Evolutionary conservation across 2,113 vertebrate species (phyloP), one percentile per base, ranked within the genome.

Genomic region (Apodemus speciosus): DNA sequence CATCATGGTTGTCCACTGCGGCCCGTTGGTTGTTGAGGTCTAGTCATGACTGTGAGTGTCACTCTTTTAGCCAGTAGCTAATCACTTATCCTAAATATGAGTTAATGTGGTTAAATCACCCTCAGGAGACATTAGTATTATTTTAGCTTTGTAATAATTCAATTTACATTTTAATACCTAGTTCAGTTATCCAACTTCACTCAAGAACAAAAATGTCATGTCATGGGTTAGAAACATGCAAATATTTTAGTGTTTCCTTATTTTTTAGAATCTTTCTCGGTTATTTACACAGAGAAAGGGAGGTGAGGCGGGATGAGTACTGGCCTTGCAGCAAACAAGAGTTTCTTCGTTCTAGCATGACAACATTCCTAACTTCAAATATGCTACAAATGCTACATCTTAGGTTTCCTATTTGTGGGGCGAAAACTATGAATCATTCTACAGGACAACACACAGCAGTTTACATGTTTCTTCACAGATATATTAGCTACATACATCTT

Each of bases 261-360:
- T 49, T 66, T 89, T 89, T 93, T n/a, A n/a, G 66, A 79, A 18
- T n/a, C 10, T 85, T 96, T n/a, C n/a, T 73, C 72, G 81, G 66
- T 76, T 60, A 89, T 60, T 89, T 71, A 87, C 56, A 1, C 3
- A 53, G 66, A 40, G 77, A 77, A 95, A 79, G 76, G 35, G 56
- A 56, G 56, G 56, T 18, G 16, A 56, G 16, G 16, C 16, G 51
- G 77, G 11, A 80, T 6, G 87, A 81, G 66, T 43, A 32, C 25
- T 87, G 51, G 64, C 2, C 6, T 83, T 73, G 6, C 2, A 58
- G 46, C 90, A 84, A 92, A 76, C 51, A 94, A 85, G 16, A 4
- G 0, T 66, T 85, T 6, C 27, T 2, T 38, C 27, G 15, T 10
- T 89, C 66, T 18, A 51, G n/a, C 40, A 71, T 11, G 71, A 6